These are phyloP conservation scores for Cryptocephalus moraei DNA, from an alignment of 2,888 invertebrate genomes.

Conservation along the genomic window DNA sequence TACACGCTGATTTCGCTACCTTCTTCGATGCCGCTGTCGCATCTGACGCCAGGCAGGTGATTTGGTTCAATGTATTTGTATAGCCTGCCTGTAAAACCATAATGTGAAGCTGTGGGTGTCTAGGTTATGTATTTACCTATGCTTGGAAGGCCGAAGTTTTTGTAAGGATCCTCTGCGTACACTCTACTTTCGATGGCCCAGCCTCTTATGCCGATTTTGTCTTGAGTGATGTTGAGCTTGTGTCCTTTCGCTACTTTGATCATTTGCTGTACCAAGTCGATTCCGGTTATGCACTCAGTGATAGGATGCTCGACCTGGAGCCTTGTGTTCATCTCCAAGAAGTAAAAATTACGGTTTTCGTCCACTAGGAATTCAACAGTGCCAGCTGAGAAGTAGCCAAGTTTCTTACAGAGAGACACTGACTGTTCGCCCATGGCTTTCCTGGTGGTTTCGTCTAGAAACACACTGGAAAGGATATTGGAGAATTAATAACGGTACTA, in stretches of 20 bases:
- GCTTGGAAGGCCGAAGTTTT: slow-evolving; percentile 56
- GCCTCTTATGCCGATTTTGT: slow-evolving; percentile 48
- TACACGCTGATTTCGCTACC: slow-evolving; percentile 58
- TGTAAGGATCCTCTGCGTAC: slow-evolving; percentile 58
- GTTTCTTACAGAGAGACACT: slow-evolving; percentile 44
- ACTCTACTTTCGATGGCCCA: slow-evolving; percentile 56
- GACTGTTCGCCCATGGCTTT: slow-evolving; percentile 53
- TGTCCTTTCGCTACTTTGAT: slow-evolving; percentile 52
- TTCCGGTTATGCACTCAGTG: slow-evolving; percentile 55
- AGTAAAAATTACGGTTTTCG: slow-evolving; percentile 51
- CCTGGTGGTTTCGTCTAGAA: slow-evolving; percentile 45
- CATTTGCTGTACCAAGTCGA: slow-evolving; percentile 61
- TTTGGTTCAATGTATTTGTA: slow-evolving; percentile 49
- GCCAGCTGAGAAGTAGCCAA: slow-evolving; percentile 52
- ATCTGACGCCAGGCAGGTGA: slow-evolving; percentile 40
- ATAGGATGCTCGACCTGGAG: slow-evolving; percentile 59
- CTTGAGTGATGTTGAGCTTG: slow-evolving; percentile 43
- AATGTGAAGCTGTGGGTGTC: neutral
- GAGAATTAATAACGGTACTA: too few relatives aligned
- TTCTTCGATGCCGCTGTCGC: slow-evolving; percentile 56
- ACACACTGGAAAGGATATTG: slow-evolving; percentile 31
- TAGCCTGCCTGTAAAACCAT: slow-evolving; percentile 31
- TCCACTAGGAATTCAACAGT: slow-evolving; percentile 59
- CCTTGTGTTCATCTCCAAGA: slow-evolving; percentile 61
- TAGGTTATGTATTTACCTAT: slow-evolving; percentile 36